phyloP scores from a whole-genome alignment of 2,888 invertebrate species.

The Diogma glabrata region DNA sequence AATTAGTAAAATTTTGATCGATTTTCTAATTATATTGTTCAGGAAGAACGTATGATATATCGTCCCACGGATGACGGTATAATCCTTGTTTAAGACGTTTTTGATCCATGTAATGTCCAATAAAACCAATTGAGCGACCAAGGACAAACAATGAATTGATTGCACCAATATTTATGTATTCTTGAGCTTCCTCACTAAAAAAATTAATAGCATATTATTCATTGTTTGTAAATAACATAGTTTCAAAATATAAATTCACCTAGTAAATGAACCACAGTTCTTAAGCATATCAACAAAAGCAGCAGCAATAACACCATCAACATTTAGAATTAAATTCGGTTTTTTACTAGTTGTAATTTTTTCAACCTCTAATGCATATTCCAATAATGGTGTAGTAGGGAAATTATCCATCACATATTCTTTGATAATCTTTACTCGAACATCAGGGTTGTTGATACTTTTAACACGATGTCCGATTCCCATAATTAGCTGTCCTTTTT shows the following conservation, averaged over 20 bases:
- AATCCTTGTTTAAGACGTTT: conserved; percentile 97
- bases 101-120: conserved; percentile 98
- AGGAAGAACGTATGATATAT: conserved; percentile 54
- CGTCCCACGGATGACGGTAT: conserved; percentile 99
- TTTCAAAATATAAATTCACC: conserved; percentile 38
- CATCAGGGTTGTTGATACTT: conserved; percentile 97
- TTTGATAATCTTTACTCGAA: conserved; percentile 92
- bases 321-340: conserved; percentile 98
- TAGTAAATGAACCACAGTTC: conserved; percentile 87
- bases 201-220: conserved; percentile 1
- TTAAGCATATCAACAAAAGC: conserved; percentile 94
- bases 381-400: conserved; percentile 86
- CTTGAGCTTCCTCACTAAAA: conserved; percentile 85
- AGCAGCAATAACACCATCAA: conserved; percentile 96
- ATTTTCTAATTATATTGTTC: conserved; percentile 28
- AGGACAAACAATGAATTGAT: conserved; percentile 97
- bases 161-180: conserved; percentile 94
- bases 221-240: conserved; percentile 5
- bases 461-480: conserved; percentile 93
- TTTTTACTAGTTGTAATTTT: conserved; percentile 99
- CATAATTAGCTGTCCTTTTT: conserved; percentile 96
- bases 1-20: too few species aligned
- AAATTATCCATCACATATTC: conserved; percentile 90
- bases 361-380: conserved; percentile 95
- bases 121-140: conserved; percentile 96